These are phyloP conservation scores for Uloborus plumipes DNA, from an alignment of 2,888 invertebrate species.

Conservation along the genomic window DNA sequence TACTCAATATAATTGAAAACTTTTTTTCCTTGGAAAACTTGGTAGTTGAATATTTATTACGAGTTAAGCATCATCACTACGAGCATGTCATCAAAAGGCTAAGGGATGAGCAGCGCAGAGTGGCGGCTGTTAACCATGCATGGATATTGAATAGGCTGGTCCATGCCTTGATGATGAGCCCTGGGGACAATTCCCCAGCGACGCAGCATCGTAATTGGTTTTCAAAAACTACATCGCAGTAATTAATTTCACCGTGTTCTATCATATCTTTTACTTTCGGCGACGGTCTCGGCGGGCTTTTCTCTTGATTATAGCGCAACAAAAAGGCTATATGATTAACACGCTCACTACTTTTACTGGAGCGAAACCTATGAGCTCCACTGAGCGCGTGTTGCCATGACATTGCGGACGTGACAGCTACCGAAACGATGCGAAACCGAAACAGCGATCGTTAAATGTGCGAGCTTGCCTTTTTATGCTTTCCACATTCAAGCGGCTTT, in stretches of 20 bases:
- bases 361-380: slow-evolving; percentile 44
- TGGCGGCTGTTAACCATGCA: slow-evolving; percentile 7
- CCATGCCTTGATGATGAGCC: slow-evolving; percentile 35
- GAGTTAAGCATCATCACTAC: too few relatives aligned
- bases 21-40: too few relatives aligned
- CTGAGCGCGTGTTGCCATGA: slow-evolving; percentile 47
- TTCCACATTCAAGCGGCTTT: slow-evolving; percentile 35
- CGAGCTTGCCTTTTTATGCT: slow-evolving; percentile 41
- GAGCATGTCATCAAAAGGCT: slow-evolving; percentile 23
- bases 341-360: slow-evolving; percentile 46
- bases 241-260: slow-evolving; percentile 58
- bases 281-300: slow-evolving; percentile 43
- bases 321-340: slow-evolving; percentile 55
- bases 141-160: slow-evolving; percentile 15
- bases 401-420: slow-evolving; percentile 36
- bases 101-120: not conserved
- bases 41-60: too few relatives aligned
- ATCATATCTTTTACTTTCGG: slow-evolving; percentile 38
- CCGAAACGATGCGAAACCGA: slow-evolving; percentile 21
- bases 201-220: slow-evolving; percentile 54
- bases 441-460: slow-evolving; percentile 39
- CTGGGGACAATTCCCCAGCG: slow-evolving; percentile 31
- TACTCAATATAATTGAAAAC: too few relatives aligned
- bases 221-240: slow-evolving; percentile 62
- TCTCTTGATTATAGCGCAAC: slow-evolving; percentile 58